Evolutionary conservation across 1,140 invertebrate species (phyloP), one percentile per base, ranked within the genome.

Genomic region (Drosophila sproati): DNA sequence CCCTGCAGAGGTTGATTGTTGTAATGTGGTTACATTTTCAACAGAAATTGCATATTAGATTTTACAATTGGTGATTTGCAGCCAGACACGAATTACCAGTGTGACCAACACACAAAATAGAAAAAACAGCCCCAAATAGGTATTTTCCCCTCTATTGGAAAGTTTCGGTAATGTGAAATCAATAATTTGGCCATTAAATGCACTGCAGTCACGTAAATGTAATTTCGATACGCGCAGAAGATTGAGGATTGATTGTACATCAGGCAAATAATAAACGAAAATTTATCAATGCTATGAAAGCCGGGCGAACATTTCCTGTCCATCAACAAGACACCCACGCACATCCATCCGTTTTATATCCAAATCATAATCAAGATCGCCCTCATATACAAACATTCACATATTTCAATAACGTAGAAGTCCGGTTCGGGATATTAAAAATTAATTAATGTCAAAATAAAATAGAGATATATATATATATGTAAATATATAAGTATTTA

Each of bases 391-490:
- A 87, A 75, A 81, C 76, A 73, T 57, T 78, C 52, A 77, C 68
- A 75, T 57, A 78, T 68, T 78, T 76, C 63, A 81, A 5, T 57
- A 50, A 81, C 67, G 48, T 68, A 86, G 87, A 82, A 87, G 82
- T 87, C 83, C 63, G 51, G 51, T 74, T 82, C 83, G 72, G 68
- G 80, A 61, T 61, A 73, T 79, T 62, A 57, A 48, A 64, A 59
- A 79, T 82, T 79, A 87, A 86, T 87, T 79, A 87, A 67, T 69
- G 47, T 52, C 68, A 73, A 73, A 77, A 20, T 20, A 20, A 61
- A 48, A n/a, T 41, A 80, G 71, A 67, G 29, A 61, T 47, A 77
- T 59, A 62, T 35, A 56, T 41, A 76, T 67, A 1, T n/a, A 54
- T 3, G 12, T 32, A 39, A 10, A 51, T 59, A 12, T 52, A 29